Conservation (phyloP, 2,888 invertebrate genomes). For the Stenotaenia linearis region DNA sequence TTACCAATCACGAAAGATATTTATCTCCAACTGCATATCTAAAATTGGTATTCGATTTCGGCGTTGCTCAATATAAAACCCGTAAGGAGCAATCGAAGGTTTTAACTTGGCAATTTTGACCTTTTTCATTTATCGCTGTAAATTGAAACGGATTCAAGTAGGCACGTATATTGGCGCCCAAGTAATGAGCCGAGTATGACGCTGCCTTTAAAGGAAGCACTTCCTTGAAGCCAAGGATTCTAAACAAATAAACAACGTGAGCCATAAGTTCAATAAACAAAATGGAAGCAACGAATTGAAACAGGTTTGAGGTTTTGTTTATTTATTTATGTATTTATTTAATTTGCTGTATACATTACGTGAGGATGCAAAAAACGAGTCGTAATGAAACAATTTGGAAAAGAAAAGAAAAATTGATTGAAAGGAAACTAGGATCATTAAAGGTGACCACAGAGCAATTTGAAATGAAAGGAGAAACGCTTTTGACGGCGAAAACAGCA, state of each 20-base stretch:
- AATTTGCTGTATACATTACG: background rate
- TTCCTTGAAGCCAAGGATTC: slow-evolving; percentile 11
- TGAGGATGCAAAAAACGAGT: background rate
- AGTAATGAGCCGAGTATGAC: background rate
- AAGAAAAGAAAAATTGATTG: background rate
- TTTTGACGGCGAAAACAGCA: background rate
- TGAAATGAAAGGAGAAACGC: background rate
- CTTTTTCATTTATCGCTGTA: background rate
- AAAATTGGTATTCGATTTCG: background rate
- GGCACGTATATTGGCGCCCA: slow-evolving; percentile 7
- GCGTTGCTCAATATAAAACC: background rate
- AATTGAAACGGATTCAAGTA: background rate
- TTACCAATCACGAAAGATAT: no score
- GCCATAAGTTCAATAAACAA: background rate
- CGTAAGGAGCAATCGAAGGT: background rate
- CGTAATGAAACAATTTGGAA: background rate
- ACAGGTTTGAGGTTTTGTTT: background rate
- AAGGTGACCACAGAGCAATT: background rate
- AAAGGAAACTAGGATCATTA: background rate
- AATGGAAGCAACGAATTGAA: background rate
- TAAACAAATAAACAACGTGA: background rate
- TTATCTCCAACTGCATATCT: background rate
- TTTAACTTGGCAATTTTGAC: background rate
- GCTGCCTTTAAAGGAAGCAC: slow-evolving; percentile 21
- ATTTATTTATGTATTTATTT: background rate